A percentile compares a stretch with the other conserved stretches of the same genome.
Conservation (phyloP, 2,888 invertebrate genomes). For the Macropis europaea region DNA sequence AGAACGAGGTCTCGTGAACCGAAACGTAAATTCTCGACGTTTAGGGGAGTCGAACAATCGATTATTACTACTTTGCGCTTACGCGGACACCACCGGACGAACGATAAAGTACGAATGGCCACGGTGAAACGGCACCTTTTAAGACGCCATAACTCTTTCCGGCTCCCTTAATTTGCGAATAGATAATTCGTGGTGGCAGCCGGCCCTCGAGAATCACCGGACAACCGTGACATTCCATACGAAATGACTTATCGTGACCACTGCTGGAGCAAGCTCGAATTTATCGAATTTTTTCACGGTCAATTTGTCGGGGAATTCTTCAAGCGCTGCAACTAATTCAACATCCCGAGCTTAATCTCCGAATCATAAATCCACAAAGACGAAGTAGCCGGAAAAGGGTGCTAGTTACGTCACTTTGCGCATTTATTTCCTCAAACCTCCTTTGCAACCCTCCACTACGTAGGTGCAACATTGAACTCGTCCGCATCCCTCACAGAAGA, state of each 20-base stretch:
- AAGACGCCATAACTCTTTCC: constrained; percentile 68
- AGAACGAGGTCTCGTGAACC: constrained; percentile 59
- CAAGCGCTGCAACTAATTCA: background rate
- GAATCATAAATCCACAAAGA: constrained; percentile 3
- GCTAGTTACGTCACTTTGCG: background rate
- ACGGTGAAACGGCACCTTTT: constrained; percentile 64
- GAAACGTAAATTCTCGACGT: constrained; percentile 68
- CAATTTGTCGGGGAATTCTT: constrained; percentile 16
- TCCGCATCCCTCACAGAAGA: no score
- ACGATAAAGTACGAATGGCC: constrained; percentile 65
- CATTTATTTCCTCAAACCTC: constrained; percentile 3
- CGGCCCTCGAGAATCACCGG: constrained; percentile 32
- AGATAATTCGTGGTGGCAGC: constrained; percentile 51
- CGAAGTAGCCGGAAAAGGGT: background rate
- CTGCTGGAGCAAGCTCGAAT: constrained; percentile 6
- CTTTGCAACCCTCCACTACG: background rate
- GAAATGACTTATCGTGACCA: constrained; percentile 49
- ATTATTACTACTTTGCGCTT: constrained; percentile 66
- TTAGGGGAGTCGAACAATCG: constrained; percentile 64
- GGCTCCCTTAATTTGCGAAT: constrained; percentile 53
- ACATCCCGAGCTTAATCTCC: background rate
- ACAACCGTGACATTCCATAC: constrained; percentile 47
- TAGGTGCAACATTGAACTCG: background rate
- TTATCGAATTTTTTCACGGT: constrained; percentile 24
- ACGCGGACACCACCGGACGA: constrained; percentile 49